Evolutionary conservation across 2,797 vertebrate genomes (phyloP).

Genomic region (Simalia tracyae): DNA sequence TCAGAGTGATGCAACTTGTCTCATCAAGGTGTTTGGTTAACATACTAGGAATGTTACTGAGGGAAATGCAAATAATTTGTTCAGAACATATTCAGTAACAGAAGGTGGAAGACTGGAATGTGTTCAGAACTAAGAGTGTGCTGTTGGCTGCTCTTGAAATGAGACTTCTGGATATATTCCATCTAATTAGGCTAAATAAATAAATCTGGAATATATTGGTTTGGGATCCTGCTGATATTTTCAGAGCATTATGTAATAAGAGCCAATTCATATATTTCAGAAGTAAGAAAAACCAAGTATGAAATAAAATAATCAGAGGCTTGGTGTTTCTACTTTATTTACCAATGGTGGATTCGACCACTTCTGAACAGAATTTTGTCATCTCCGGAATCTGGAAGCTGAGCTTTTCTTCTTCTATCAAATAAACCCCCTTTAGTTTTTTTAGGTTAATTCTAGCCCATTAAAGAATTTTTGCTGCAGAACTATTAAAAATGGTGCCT

Average conservation of each 20-base stretch:
- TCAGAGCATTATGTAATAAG: neutral
- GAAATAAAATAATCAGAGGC: neutral
- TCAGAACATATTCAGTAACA: neutral
- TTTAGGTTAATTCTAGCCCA: neutral
- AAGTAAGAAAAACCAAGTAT: neutral
- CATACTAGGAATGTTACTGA: neutral
- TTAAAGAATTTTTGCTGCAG: neutral
- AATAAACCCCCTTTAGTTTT: neutral
- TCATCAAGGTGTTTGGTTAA: neutral
- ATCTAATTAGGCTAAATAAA: neutral
- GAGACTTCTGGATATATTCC: neutral
- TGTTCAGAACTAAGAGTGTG: neutral
- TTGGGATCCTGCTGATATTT: neutral
- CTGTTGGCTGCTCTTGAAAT: neutral
- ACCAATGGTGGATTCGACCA: neutral
- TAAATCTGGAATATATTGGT: neutral
- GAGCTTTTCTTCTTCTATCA: neutral
- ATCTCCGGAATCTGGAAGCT: neutral
- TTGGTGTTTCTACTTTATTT: neutral
- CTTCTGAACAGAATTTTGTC: neutral
- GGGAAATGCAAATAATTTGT: slow-evolving; percentile 2
- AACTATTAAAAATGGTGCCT: neutral
- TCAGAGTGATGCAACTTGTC: neutral
- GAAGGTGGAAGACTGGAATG: neutral
- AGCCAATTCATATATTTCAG: neutral